Evolutionary conservation across 2,888 invertebrate genomes (phyloP).

Genomic region (Lasioglossum marginatum): DNA sequence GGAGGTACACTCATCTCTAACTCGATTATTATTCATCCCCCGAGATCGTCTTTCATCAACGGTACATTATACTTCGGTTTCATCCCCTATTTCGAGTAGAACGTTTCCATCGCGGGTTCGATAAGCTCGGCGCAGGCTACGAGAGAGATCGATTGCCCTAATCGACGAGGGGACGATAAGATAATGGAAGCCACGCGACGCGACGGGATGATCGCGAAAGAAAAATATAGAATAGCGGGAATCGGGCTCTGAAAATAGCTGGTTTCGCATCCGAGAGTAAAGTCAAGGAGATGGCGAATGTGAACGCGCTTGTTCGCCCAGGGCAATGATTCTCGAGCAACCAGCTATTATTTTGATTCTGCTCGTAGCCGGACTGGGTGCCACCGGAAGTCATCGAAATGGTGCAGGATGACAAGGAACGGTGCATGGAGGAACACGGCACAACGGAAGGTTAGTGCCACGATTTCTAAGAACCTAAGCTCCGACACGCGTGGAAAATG

Average conservation of each 20-base stretch:
- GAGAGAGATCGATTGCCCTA: conserved; percentile 15
- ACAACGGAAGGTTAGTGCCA: conserved; percentile 77
- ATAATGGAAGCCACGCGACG: conserved; percentile 14
- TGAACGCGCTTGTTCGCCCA: not conserved
- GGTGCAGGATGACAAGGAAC: conserved; percentile 77
- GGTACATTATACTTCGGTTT: not conserved
- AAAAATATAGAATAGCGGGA: not conserved
- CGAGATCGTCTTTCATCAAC: too few relatives aligned
- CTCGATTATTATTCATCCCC: too few relatives aligned
- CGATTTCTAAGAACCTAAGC: not conserved
- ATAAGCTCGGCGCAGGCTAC: not conserved
- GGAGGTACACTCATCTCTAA: too few relatives aligned
- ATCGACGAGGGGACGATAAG: conserved; percentile 28
- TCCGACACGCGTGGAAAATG: too few relatives aligned
- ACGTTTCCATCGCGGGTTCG: not conserved
- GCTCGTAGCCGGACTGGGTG: conserved; percentile 78
- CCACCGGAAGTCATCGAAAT: conserved; percentile 78
- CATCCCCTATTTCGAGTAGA: not conserved
- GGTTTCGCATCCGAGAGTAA: not conserved
- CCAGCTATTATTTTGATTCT: not conserved
- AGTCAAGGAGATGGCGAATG: not conserved
- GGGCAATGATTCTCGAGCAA: not conserved
- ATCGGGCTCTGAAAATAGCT: not conserved
- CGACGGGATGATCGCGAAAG: not conserved
- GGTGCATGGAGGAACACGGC: conserved; percentile 81